These are phyloP conservation scores for Sphenopsis melanotis DNA, from an alignment of 2,797 vertebrate genomes.

Conservation along the genomic window DNA sequence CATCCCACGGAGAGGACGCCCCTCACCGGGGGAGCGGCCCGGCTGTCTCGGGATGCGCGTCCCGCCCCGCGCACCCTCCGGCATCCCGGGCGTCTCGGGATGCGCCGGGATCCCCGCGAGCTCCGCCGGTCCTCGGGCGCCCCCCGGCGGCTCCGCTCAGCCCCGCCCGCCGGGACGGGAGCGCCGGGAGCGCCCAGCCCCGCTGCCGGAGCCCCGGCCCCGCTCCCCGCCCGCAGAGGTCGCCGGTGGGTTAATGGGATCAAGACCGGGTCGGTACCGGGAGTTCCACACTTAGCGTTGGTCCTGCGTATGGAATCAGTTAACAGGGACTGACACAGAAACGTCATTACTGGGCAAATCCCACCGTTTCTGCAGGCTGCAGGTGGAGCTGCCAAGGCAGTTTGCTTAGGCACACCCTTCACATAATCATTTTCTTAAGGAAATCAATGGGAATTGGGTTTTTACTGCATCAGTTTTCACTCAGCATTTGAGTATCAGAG, in stretches of 20 bases:
- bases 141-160: background rate
- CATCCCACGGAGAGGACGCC: background rate
- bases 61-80: background rate
- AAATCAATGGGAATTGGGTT: background rate
- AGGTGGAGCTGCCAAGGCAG: no score
- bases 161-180: background rate
- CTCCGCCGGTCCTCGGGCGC: background rate
- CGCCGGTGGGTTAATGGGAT: no score
- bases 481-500: accelerated
- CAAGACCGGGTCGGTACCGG: background rate
- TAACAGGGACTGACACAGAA: background rate
- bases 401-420: background rate
- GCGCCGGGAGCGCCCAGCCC: background rate
- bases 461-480: background rate
- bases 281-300: background rate
- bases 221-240: background rate
- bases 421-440: background rate
- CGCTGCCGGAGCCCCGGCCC: background rate
- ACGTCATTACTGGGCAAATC: background rate
- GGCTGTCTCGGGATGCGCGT: no score
- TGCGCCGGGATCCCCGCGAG: background rate
- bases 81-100: background rate
- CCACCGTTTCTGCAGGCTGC: background rate
- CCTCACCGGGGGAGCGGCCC: background rate
- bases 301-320: accelerated